Evolutionary conservation across 2,797 vertebrate genomes (phyloP), one percentile per base, ranked within the genome.

Genomic region (Valencia hispanica): DNA sequence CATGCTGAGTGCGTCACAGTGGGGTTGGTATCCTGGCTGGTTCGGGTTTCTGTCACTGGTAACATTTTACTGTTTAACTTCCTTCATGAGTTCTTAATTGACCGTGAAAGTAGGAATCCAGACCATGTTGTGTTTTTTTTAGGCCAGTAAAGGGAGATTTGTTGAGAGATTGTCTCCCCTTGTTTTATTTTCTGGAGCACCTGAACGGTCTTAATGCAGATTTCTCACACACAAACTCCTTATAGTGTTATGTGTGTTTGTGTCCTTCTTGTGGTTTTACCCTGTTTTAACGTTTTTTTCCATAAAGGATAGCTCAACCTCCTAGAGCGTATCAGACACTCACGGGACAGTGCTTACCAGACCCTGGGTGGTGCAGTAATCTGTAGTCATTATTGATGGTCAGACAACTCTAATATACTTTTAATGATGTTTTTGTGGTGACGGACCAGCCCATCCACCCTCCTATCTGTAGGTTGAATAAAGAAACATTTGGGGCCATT

Each of bases 361-460:
- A 89, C 91, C 88, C 87, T 86, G 87, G 91, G 91, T 86, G 91
- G 91, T 86, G 79, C 77, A 83, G 71, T 89, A 89, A 92, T 91
- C 85, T 88, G 72, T 36, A 75, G 81, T 83, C 83, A 84, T 83
- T 87, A 69, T 76, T 82, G 30, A 48, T 86, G 90, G 87, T 91
- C 91, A 91, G 89, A 84, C 83, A 86, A 7, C 68, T 70, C 83
- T 90, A 91, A 91, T 91, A 87, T 78, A 84, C 82, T 86, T 91
- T 92, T 93, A 93, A 91, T 93, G 91, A 92, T 85, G 86, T 92
- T 86, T 88, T 71, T 80, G 63, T 30, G 61, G 77, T 41, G n/a
- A n/a, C 1, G 10, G 63, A 50, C 63, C 14, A 48, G 48, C 10
- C 36, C 48, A 14, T 18, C 27, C 48, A 27, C 48, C 63, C 63